phyloP scores from a whole-genome alignment of 64 coral and sea anemone genomes.

The Trachythela sp. region DNA sequence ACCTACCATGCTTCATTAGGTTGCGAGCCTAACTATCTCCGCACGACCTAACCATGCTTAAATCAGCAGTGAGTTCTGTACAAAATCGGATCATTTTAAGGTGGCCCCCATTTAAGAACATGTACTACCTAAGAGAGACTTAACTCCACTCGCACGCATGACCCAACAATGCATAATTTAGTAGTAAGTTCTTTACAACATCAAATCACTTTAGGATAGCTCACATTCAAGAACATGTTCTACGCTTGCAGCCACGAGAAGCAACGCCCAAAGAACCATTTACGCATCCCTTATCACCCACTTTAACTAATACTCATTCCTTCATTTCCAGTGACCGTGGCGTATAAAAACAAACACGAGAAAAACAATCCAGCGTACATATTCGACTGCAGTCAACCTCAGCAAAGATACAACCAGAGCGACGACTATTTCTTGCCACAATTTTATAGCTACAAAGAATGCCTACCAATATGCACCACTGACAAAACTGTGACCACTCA shows the following conservation, averaged over 20 bases:
- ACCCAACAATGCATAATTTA: no score
- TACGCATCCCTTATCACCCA: background rate
- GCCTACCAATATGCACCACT: background rate
- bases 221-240: no score
- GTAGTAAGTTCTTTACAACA: no score
- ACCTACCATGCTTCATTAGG: no score
- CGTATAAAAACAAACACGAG: background rate
- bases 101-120: no score
- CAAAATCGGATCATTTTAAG: no score
- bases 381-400: background rate
- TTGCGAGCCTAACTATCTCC: no score
- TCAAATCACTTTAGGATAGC: no score
- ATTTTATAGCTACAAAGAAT: background rate
- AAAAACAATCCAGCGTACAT: background rate
- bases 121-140: no score
- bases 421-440: background rate
- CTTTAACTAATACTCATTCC: background rate
- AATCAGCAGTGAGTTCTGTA: no score
- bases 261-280: background rate
- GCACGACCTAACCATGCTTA: no score
- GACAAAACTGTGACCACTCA: background rate
- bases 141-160: no score
- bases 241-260: background rate
- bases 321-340: background rate
- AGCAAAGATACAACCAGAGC: background rate